Percentiles rank a stretch among this genome's conserved stretches.
Evolutionary conservation across 2,888 invertebrate genomes (phyloP).

Genomic region (Lepas anatifera): DNA sequence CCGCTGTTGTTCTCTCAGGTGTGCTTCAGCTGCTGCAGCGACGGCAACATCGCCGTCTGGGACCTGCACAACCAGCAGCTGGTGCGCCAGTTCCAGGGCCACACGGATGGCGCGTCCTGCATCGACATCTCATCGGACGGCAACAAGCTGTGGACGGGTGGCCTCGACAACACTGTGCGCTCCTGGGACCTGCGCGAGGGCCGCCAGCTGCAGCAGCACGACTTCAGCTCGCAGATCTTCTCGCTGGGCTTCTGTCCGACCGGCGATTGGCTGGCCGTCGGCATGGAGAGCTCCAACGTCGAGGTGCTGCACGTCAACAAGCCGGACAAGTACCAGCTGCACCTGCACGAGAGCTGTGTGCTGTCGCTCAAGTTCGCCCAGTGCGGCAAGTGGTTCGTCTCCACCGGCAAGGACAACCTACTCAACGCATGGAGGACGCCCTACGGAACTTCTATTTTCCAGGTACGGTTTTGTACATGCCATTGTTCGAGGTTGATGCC

Average conservation of each 20-base stretch:
- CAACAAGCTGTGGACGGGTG: conserved; percentile 46
- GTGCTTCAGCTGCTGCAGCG: conserved; percentile 94
- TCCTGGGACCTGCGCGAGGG: conserved; percentile 45
- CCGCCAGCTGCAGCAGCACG: conserved; percentile 42
- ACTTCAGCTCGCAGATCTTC: conserved; percentile 45
- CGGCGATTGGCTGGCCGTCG: conserved; percentile 47
- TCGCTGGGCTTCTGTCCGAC: conserved; percentile 46
- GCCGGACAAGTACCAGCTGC: conserved; percentile 88
- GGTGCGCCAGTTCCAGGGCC: conserved; percentile 38
- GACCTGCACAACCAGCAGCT: conserved; percentile 43
- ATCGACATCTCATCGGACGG: conserved; percentile 46
- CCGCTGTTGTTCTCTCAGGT: no score
- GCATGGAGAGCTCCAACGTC: conserved; percentile 49
- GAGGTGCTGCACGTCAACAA: conserved; percentile 80
- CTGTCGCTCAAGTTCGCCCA: conserved; percentile 85
- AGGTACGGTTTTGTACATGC: conserved; percentile 42
- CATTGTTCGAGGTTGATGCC: no score
- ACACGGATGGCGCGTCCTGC: conserved; percentile 47
- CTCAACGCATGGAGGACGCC: conserved; percentile 92
- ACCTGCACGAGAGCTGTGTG: conserved; percentile 90
- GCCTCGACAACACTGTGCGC: conserved; percentile 45
- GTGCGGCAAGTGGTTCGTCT: conserved; percentile 93
- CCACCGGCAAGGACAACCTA: conserved; percentile 86
- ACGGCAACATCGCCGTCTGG: conserved; percentile 64
- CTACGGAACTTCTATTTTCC: conserved; percentile 88